phyloP scores from a whole-genome alignment of 2,113 vertebrate genomes.

The Cacatua alba region DNA sequence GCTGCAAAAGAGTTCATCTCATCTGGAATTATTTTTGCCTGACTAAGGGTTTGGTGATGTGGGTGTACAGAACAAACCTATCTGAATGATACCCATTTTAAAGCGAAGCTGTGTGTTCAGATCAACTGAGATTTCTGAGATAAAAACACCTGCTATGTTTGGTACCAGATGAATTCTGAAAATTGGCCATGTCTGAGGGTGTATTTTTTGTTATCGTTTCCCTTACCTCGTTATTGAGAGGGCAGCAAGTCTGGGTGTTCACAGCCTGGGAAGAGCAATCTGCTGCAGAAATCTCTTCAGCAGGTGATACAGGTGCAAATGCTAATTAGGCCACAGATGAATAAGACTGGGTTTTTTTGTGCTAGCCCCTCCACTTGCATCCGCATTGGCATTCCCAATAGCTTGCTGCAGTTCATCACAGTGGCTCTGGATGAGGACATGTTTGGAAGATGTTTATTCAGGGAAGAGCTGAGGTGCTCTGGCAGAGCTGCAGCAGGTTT shows the following conservation, averaged over 20 bases:
- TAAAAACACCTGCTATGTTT: not conserved
- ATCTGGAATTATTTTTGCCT: not conserved
- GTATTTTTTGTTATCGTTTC: not conserved
- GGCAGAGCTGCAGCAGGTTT: not conserved
- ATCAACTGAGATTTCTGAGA: not conserved
- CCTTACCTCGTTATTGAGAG: not conserved
- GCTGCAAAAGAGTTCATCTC: not conserved
- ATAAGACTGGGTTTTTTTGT: not conserved
- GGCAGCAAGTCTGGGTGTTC: not conserved
- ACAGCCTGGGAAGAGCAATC: not conserved
- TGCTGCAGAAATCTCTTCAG: not conserved
- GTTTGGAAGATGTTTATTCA: not conserved
- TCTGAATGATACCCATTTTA: not conserved
- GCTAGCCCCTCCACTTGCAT: not conserved
- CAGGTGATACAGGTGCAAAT: not conserved
- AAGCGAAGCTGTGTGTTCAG: not conserved
- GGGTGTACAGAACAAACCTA: not conserved
- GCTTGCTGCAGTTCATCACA: not conserved
- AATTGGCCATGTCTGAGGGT: not conserved
- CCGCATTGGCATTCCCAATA: fast-evolving
- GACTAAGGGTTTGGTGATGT: not conserved
- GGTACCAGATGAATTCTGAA: not conserved
- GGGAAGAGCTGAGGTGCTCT: not conserved
- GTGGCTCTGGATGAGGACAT: not conserved
- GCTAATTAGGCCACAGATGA: not conserved